Base-by-base conservation (phyloP, 1,140 invertebrate genomes). In the Aphelinus certus region DNA sequence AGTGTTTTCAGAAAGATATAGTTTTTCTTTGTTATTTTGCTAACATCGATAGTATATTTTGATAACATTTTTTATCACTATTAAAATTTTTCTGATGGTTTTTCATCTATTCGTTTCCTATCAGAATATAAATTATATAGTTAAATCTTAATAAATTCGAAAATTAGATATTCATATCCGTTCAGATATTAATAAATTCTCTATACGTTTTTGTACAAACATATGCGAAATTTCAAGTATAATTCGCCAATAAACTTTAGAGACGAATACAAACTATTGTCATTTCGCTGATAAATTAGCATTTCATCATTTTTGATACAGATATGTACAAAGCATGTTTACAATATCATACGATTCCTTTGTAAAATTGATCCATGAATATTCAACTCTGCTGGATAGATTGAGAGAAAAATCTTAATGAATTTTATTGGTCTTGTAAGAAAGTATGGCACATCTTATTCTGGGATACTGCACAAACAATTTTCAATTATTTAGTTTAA, bases 251-350 rank as follows among this genome's bases (percentile, higher is more conserved):
- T 56, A 68, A 56, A 26, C 68, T 63, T 68, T 51, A 68, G 72
- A 75, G 53, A 69, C 67, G 61, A 75, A 75, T 70, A 42, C 46
- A 58, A 4, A 75, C 60, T 60, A 63, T 51, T 49, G 48, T 62
- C 56, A 74, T 66, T 61, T 74, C 61, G 61, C 60, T 71, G 26
- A 46, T 43, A 51, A 76, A 66, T 66, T 61, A 73, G 2, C 56
- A 26, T 63, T 7, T 69, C 74, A 26, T 68, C 64, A 66, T 47
- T 61, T 46, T 75, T 79, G 77, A 63, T 81, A 81, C 57, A 77
- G 56, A 71, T 80, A 81, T 81, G 75, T 83, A 82, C 81, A 83
- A 81, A 80, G 77, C 81, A 78, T 81, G 77, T 77, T 78, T 75
- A 74, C 53, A 74, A 70, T 26, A 26, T 26, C 26, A 26, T 26